These are phyloP conservation scores for Meteorus sp. DNA, from an alignment of 1,140 invertebrate genomes.

Conservation along the genomic window DNA sequence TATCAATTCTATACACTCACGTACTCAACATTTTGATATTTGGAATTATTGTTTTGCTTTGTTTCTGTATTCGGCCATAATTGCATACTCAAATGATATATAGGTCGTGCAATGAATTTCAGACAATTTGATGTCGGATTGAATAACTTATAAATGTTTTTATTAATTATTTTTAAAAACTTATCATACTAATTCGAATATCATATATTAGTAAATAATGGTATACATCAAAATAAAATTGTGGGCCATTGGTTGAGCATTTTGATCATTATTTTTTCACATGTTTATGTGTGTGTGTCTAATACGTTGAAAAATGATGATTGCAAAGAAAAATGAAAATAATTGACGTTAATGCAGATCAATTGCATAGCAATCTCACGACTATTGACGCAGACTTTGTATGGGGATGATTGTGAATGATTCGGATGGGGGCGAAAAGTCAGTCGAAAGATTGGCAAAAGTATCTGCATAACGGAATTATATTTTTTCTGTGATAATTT, in stretches of 20 bases:
- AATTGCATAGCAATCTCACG: slow-evolving; percentile 1
- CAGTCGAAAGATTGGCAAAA: slow-evolving; percentile 15
- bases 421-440: slow-evolving; percentile 29
- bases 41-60: no score
- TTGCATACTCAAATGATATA: not conserved
- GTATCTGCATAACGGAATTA: not conserved
- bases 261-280: slow-evolving; percentile 3
- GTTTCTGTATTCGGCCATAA: not conserved
- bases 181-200: slow-evolving; percentile 26
- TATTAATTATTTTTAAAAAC: slow-evolving; percentile 23
- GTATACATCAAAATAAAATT: slow-evolving; percentile 22
- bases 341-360: not conserved
- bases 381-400: slow-evolving; percentile 32
- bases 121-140: slow-evolving; percentile 8
- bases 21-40: no score
- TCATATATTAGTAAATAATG: slow-evolving; percentile 27
- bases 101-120: slow-evolving; percentile 18
- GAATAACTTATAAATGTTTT: slow-evolving; percentile 25
- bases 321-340: slow-evolving; percentile 3
- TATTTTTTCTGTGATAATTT: not conserved
- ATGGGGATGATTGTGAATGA: slow-evolving; percentile 33
- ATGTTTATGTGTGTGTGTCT: not conserved
- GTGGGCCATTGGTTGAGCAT: slow-evolving; percentile 18
- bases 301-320: not conserved
- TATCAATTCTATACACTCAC: no score